Evolutionary conservation across 2,113 vertebrate genomes (phyloP), one percentile per base, ranked within the genome.

Genomic region (Boleophthalmus pectinirostris): DNA sequence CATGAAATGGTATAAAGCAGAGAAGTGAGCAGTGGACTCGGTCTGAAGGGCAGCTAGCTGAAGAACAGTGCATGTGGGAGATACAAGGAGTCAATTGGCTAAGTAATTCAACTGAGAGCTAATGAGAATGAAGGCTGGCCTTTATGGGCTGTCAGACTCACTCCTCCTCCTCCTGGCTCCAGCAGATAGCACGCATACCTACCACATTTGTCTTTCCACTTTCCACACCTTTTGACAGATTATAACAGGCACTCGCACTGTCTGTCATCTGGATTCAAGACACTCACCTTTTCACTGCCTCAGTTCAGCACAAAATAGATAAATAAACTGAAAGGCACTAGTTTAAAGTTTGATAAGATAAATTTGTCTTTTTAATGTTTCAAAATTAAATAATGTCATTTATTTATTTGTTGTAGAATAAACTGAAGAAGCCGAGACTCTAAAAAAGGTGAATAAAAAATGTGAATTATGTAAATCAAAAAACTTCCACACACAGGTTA

Each of bases 111-210:
- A 43, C 68, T 43, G 70, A 77, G 64, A 78, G 75, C 78, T 89
- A 90, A 92, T 87, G 85, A 89, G 82, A 89, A 87, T 75, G 69
- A 82, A 78, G 83, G 82, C 85, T 89, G 84, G 74, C 58, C 68
- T 73, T 75, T 74, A 68, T 7, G 68, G 74, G 24, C 75, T 72
- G 54, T 9, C 69, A 72, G 25, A 43, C 72, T 82, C 67, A 35
- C 24, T 35, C 61, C 47, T 29, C 61, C 33, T 38, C n/a, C 78
- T 69, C 24, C 69, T 75, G 77, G 74, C 67, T 63, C 66, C 47
- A 56, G 25, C 70, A 71, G 70, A 84, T 82, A 87, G 72, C 33
- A 71, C 21, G 10, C 47, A 73, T 76, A 16, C 47, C 69, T 73
- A 16, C 14, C 56, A 45, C 69, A 76, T 87, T 70, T 78, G 77